Base-by-base conservation (phyloP, 1,140 invertebrate species). In the Protaetia brevitarsis region DNA sequence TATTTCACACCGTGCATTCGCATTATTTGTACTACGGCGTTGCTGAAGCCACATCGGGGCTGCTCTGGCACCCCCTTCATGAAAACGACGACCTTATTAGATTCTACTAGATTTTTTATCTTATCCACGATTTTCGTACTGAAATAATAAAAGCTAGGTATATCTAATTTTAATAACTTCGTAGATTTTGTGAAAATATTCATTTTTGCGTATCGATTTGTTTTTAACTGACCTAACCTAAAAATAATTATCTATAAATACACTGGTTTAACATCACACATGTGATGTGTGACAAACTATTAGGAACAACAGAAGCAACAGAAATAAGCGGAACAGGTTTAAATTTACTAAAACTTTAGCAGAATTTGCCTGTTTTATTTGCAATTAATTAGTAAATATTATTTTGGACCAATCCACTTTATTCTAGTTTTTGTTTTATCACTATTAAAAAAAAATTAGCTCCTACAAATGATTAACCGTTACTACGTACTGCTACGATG, bases 31-130 rank as follows among this genome's bases (percentile, higher is more conserved):
- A 96, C 89, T 29, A 98, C 96, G 8, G 94, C 96, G 83, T 98
- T 98, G 78, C 95, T 98, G 76, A 99, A 99, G 6, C 97, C 96
- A 81, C 97, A 99, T 75, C 86, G 86, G 0, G 97, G 96, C 59
- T 90, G 88, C 72, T 96, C 90, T 26, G 96, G 96, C 27, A 92
- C 88, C 36, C 97, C 97, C 85, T 99, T 95, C 92, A 95, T 95
- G 77, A 95, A 95, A 7, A 98, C 87, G 3, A 99, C 96, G 23
- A 99, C 90, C 84, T 96, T 96, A 71, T 90, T 92, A 72, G 90
- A 89, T 79, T 87, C 81, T 0, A 79, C 73, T 58, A 79, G 27
- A 69, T 77, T 71, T 60, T 74, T 70, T 5, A 79, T 76, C 26
- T 70, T 65, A 57, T 75, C 69, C 34, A 68, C 45, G 0, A 69